A percentile compares a stretch with the other conserved stretches of the same genome.
Evolutionary conservation across 2,888 invertebrate species (phyloP).

Genomic region (Willowsia nigromaculata): DNA sequence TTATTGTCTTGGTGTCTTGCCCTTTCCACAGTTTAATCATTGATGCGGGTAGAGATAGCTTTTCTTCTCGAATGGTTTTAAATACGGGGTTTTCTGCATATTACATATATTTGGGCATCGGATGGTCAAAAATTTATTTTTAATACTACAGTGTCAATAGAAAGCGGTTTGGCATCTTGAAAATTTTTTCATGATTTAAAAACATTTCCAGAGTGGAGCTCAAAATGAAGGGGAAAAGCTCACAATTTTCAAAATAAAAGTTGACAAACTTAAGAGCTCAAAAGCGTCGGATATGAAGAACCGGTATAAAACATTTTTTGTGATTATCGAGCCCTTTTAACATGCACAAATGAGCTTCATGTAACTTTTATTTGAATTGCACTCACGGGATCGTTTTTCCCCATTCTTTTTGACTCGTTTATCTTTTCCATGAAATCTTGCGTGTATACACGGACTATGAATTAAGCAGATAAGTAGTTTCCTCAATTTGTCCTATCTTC

Average conservation of each 20-base stretch:
- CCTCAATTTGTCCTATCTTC: conserved; percentile 76
- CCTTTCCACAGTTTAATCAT: conserved; percentile 36
- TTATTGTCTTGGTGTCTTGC: neutral
- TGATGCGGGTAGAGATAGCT: neutral
- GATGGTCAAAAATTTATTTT: too few relatives aligned
- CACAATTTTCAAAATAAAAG: conserved; percentile 72
- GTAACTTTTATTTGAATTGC: conserved; percentile 79
- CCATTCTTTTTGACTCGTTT: conserved; percentile 76
- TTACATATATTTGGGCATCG: too few relatives aligned
- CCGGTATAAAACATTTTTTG: conserved; percentile 66
- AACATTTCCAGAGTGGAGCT: too few relatives aligned
- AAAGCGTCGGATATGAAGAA: too few relatives aligned
- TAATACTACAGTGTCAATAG: too few relatives aligned
- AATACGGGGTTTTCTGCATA: too few relatives aligned
- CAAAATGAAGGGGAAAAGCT: too few relatives aligned
- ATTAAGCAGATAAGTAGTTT: conserved; percentile 79
- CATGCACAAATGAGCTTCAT: conserved; percentile 79
- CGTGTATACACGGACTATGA: conserved; percentile 72
- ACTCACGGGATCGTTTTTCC: conserved; percentile 78
- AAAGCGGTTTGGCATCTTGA: too few relatives aligned
- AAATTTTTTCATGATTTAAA: too few relatives aligned
- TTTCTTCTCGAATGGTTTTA: neutral
- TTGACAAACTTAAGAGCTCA: too few relatives aligned
- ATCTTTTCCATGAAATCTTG: conserved; percentile 78
- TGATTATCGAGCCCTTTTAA: conserved; percentile 79